Percentiles rank a stretch among this genome's conserved stretches.
Conservation (phyloP, 1,140 invertebrate species). For the Melipona quadrifasciata region DNA sequence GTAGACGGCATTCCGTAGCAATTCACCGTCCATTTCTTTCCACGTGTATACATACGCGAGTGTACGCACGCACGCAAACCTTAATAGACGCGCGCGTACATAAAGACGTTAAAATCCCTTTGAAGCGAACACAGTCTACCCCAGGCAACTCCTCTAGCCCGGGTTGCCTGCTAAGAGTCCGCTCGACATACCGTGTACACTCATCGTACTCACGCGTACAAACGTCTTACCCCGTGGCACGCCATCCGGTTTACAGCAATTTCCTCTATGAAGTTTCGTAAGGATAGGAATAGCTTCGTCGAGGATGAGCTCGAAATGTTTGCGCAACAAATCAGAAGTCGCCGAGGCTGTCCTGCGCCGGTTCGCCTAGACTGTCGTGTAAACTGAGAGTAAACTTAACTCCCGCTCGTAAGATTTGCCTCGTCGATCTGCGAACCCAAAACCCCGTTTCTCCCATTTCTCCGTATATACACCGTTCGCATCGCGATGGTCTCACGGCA, state of each 20-base stretch:
- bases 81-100: slow-evolving; percentile 14
- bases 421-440: slow-evolving; percentile 37
- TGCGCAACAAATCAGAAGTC: slow-evolving; percentile 61
- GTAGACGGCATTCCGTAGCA: not conserved
- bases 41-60: not conserved
- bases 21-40: slow-evolving; percentile 14
- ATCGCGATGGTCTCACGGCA: slow-evolving; percentile 23
- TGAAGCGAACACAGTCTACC: not conserved
- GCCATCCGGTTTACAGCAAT: slow-evolving; percentile 60
- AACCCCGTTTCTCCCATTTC: not conserved
- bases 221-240: slow-evolving; percentile 38
- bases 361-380: slow-evolving; percentile 23
- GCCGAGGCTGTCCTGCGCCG: slow-evolving; percentile 18
- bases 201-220: slow-evolving; percentile 25
- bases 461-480: slow-evolving; percentile 10
- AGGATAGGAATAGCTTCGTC: slow-evolving; percentile 16
- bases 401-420: slow-evolving; percentile 32
- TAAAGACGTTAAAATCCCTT: slow-evolving; percentile 40
- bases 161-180: not conserved
- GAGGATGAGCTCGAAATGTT: slow-evolving; percentile 45
- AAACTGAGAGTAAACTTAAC: slow-evolving; percentile 54
- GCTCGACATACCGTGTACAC: slow-evolving; percentile 26
- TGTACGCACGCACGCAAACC: not conserved
- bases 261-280: slow-evolving; percentile 57
- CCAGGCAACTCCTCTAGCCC: not conserved